Evolutionary conservation across 2,113 vertebrate genomes (phyloP).

Genomic region (Struthio camelus): DNA sequence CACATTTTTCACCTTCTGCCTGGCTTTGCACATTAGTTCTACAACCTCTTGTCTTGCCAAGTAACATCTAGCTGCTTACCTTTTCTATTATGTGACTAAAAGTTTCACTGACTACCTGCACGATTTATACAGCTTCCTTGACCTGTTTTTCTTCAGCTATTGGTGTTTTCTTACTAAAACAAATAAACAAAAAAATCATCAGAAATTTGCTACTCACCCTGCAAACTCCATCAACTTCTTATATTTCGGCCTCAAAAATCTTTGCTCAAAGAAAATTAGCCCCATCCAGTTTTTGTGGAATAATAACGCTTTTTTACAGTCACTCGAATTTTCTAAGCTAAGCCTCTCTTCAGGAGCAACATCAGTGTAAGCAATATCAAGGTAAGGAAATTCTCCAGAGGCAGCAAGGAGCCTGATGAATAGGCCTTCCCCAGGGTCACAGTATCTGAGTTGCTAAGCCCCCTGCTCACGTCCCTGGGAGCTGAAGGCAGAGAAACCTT

Average conservation of each 20-base stretch:
- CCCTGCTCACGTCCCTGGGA: not conserved
- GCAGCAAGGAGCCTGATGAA: not conserved
- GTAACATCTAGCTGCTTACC: not conserved
- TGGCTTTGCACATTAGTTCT: not conserved
- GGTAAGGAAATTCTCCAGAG: not conserved
- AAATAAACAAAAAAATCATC: not conserved
- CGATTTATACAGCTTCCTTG: not conserved
- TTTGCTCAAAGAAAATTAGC: not conserved
- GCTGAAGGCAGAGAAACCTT: not conserved
- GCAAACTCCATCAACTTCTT: not conserved
- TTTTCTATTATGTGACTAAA: not conserved
- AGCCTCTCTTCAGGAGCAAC: not conserved
- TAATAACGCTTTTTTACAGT: not conserved
- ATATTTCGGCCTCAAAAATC: not conserved
- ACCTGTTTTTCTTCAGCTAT: not conserved
- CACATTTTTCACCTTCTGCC: not conserved
- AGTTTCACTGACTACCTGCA: not conserved
- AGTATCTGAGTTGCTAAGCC: not conserved
- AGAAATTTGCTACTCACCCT: not conserved
- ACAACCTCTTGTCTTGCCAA: not conserved
- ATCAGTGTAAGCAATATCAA: not conserved
- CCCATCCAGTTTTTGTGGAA: not conserved
- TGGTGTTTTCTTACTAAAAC: not conserved
- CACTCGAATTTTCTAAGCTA: not conserved
- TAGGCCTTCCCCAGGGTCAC: not conserved